Conservation (phyloP, 2,797 vertebrate genomes). For the Lagocephalus sceleratus region DNA sequence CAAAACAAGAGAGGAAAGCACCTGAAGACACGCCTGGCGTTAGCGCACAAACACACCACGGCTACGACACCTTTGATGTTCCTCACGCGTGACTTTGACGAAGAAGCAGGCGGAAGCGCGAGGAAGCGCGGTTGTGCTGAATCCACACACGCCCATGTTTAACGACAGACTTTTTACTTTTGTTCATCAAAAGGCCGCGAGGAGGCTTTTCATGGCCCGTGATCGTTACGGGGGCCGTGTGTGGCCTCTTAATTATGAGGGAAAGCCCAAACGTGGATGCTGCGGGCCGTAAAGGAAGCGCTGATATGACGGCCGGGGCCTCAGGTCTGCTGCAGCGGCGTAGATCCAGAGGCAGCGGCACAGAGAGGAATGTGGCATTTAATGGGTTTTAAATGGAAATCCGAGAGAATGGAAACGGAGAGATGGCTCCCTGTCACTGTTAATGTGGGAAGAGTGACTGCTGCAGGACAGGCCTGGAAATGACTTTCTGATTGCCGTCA, state of each 20-base stretch:
- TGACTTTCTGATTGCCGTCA: constrained; percentile 56
- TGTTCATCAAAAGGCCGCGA: constrained; percentile 30
- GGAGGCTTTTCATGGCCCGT: constrained; percentile 48
- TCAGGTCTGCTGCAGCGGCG: constrained; percentile 38
- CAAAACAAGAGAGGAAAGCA: constrained; percentile 26
- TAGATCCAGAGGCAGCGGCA: constrained; percentile 55
- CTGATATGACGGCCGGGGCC: constrained; percentile 57
- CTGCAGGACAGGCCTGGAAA: constrained; percentile 63
- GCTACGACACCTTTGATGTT: too few species aligned
- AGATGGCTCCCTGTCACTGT: constrained; percentile 60
- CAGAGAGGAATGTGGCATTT: constrained; percentile 57
- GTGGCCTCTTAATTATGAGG: constrained; percentile 69
- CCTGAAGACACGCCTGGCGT: constrained; percentile 14
- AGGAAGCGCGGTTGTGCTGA: neutral
- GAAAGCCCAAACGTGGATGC: constrained; percentile 49
- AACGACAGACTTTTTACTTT: constrained; percentile 47
- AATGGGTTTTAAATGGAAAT: constrained; percentile 72
- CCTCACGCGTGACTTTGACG: neutral
- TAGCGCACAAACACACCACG: too few species aligned
- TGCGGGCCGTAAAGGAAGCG: constrained; percentile 61
- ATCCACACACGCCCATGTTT: neutral
- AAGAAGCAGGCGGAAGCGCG: neutral
- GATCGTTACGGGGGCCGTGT: constrained; percentile 61
- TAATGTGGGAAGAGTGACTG: constrained; percentile 70
- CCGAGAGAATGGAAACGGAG: constrained; percentile 67